Evolutionary conservation across 2,888 invertebrate species (phyloP).

Genomic region (Drosophila conformis): DNA sequence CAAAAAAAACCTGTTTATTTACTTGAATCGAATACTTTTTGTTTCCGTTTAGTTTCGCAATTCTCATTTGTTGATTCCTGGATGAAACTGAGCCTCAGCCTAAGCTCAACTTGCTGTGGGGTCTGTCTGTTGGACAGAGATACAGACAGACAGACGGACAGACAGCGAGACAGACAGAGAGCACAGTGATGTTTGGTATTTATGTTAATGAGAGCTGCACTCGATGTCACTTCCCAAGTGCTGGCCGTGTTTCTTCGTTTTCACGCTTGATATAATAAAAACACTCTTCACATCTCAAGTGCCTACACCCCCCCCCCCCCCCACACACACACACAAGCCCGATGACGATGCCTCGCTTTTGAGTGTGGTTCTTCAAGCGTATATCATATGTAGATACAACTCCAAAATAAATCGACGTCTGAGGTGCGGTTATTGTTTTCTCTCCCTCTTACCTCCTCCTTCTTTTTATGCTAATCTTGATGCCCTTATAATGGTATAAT

Average conservation of each 20-base stretch:
- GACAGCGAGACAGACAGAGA: not conserved
- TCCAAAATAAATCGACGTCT: not conserved
- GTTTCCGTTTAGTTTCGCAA: not conserved
- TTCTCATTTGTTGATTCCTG: not conserved
- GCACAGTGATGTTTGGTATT: constrained; percentile 34
- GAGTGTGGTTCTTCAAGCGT: constrained; percentile 15
- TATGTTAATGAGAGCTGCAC: constrained; percentile 62
- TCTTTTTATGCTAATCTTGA: constrained; percentile 21
- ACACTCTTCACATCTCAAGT: constrained; percentile 47
- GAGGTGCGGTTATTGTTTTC: constrained; percentile 23
- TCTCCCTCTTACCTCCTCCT: not conserved
- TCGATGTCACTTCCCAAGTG: constrained; percentile 62
- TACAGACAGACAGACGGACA: not conserved
- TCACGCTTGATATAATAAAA: constrained; percentile 56
- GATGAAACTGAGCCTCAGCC: not conserved
- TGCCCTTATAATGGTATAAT: not conserved
- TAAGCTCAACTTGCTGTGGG: not conserved
- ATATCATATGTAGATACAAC: not conserved
- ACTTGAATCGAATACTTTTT: not conserved
- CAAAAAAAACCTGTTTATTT: not conserved
- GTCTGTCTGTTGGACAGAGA: not conserved
- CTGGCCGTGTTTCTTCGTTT: constrained; percentile 43
- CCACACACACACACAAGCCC: not conserved
- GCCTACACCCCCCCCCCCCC: too few relatives aligned
- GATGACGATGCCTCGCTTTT: not conserved